These are phyloP conservation scores for Mechanitis mazaeus DNA, from an alignment of 2,888 invertebrate genomes.

Conservation along the genomic window DNA sequence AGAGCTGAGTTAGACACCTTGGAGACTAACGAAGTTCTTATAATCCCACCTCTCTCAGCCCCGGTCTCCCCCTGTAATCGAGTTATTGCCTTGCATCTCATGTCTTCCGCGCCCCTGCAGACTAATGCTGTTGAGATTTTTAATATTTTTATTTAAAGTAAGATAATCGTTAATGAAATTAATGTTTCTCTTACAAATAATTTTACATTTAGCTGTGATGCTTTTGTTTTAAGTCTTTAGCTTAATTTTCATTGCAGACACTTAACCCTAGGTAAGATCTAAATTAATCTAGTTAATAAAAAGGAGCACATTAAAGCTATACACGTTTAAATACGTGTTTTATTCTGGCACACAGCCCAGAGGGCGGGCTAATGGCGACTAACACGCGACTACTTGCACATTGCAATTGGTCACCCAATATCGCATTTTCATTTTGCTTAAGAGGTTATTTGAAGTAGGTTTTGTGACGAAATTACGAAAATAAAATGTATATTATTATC, in stretches of 20 bases:
- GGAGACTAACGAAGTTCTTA: conserved; percentile 74
- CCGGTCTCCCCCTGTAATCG: conserved; percentile 51
- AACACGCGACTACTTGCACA: conserved; percentile 65
- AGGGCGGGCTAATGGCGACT: conserved; percentile 63
- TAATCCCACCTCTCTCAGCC: conserved; percentile 55
- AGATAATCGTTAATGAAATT: not conserved
- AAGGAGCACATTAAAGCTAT: conserved; percentile 6
- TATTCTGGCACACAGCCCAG: conserved; percentile 57
- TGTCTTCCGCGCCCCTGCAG: conserved; percentile 46
- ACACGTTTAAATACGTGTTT: conserved; percentile 40
- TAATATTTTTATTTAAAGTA: conserved; percentile 16
- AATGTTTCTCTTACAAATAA: too few relatives aligned
- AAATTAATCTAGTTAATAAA: conserved; percentile 6
- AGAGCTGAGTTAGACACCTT: conserved; percentile 69
- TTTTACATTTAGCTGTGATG: too few relatives aligned
- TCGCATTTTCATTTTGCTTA: conserved; percentile 41
- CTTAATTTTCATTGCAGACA: not conserved
- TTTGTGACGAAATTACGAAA: not conserved
- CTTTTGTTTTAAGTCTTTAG: conserved; percentile 6
- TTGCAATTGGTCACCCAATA: conserved; percentile 66
- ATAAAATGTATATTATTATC: not conserved
- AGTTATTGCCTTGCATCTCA: conserved; percentile 70
- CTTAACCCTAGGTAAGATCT: not conserved
- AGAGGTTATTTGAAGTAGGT: not conserved
- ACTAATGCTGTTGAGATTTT: conserved; percentile 28